These are phyloP conservation scores for Coregonus ussuriensis DNA, from an alignment of 2,797 vertebrate genomes.

Conservation along the genomic window DNA sequence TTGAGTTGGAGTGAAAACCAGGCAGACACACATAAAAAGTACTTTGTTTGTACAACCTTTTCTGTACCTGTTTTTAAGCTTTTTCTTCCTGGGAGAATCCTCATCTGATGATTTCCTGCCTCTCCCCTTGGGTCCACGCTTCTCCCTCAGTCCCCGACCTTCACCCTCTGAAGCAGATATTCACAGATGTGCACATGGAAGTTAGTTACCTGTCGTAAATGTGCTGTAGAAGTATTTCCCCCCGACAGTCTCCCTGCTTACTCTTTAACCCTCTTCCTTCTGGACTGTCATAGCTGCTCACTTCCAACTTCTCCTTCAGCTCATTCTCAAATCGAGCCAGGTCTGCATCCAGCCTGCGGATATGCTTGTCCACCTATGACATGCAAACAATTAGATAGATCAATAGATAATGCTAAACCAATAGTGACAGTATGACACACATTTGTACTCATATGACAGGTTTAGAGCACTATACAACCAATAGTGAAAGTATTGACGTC, in stretches of 20 bases:
- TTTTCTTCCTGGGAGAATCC: constrained; percentile 93
- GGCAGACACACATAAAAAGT: background rate
- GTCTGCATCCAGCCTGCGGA: constrained; percentile 93
- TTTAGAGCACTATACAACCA: background rate
- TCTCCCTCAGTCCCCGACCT: constrained; percentile 81
- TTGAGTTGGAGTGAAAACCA: background rate
- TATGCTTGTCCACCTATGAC: constrained; percentile 94
- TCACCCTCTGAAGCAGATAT: constrained; percentile 62
- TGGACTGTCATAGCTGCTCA: constrained; percentile 86
- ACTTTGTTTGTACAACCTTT: background rate
- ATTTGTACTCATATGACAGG: background rate
- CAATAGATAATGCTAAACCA: background rate
- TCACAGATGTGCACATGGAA: background rate
- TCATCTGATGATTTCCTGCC: constrained; percentile 89
- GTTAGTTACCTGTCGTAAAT: background rate
- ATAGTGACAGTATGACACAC: background rate
- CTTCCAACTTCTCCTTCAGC: constrained; percentile 95
- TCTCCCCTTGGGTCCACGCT: constrained; percentile 86
- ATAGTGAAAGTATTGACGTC: background rate
- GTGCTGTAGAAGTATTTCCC: background rate
- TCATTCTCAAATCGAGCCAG: constrained; percentile 95
- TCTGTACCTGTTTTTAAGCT: constrained; percentile 88
- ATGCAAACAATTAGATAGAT: background rate
- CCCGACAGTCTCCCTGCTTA: constrained; percentile 49
- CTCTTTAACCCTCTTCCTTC: constrained; percentile 85